A percentile compares a stretch with the other conserved stretches of the same genome.
Evolutionary conservation across 2,797 vertebrate species (phyloP).

Genomic region (Pyrocephalus nanus): DNA sequence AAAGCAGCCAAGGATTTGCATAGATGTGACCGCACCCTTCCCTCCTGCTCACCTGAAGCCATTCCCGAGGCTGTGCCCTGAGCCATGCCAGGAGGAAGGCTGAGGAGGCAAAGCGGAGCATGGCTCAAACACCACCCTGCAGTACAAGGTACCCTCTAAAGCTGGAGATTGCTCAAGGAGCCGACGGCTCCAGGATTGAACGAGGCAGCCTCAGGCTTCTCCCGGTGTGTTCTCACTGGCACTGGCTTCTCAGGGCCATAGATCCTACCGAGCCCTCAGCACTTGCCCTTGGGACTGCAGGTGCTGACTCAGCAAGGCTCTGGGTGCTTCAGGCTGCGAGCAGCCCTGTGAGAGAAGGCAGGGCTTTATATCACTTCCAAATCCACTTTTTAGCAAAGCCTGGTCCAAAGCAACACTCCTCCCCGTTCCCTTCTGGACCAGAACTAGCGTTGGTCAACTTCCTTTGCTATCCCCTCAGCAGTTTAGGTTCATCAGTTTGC

Average conservation of each 20-base stretch:
- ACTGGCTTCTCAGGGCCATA: not conserved
- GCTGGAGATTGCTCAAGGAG: not conserved
- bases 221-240: not conserved
- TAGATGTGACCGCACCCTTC: not conserved
- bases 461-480: not conserved
- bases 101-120: not conserved
- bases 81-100: not conserved
- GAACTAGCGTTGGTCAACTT: not conserved
- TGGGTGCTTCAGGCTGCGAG: rapidly evolving
- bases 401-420: not conserved
- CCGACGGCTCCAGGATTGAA: not conserved
- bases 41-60: not conserved
- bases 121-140: not conserved
- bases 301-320: not conserved
- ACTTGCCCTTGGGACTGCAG: not conserved
- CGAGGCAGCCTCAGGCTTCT: not conserved
- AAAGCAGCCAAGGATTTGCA: conserved; percentile 7
- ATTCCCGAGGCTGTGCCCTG: not conserved
- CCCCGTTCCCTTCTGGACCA: not conserved
- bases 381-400: not conserved
- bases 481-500: not conserved
- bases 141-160: not conserved
- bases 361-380: rapidly evolving
- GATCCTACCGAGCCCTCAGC: not conserved
- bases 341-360: not conserved